A percentile compares a stretch with the other conserved stretches of the same genome.
These are phyloP conservation scores for Heliconius erato DNA, from an alignment of 2,888 invertebrate genomes.

Conservation along the genomic window DNA sequence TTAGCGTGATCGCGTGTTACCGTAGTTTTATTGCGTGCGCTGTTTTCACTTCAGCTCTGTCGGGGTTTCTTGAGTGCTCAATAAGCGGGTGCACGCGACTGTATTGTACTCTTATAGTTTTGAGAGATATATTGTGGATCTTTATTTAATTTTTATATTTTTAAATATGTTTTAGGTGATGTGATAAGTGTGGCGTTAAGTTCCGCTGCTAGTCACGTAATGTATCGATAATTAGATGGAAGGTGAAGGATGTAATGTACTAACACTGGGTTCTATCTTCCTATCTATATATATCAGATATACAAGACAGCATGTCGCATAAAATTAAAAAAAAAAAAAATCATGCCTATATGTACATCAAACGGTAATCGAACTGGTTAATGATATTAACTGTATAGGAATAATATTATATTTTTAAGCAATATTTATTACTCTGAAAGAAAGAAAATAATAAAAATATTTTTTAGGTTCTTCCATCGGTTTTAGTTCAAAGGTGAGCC, in stretches of 20 bases:
- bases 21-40: constrained; percentile 70
- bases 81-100: constrained; percentile 67
- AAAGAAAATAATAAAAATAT: background rate
- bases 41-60: constrained; percentile 71
- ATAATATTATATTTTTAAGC: too few species aligned
- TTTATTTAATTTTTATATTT: background rate
- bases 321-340: too few species aligned
- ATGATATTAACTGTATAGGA: too few species aligned
- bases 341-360: too few species aligned
- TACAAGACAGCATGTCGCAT: too few species aligned
- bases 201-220: too few species aligned
- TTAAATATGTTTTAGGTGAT: background rate
- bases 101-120: constrained; percentile 38
- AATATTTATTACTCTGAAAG: background rate
- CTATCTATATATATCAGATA: too few species aligned
- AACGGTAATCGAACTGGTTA: too few species aligned
- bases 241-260: too few species aligned
- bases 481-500: constrained; percentile 54
- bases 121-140: constrained; percentile 35
- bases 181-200: background rate
- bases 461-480: constrained; percentile 50
- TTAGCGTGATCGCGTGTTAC: constrained; percentile 74
- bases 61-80: constrained; percentile 79
- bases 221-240: too few species aligned
- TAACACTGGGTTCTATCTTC: too few species aligned